Conservation (phyloP, 2,113 vertebrate species). For the Xenopus tropicalis region DNA sequence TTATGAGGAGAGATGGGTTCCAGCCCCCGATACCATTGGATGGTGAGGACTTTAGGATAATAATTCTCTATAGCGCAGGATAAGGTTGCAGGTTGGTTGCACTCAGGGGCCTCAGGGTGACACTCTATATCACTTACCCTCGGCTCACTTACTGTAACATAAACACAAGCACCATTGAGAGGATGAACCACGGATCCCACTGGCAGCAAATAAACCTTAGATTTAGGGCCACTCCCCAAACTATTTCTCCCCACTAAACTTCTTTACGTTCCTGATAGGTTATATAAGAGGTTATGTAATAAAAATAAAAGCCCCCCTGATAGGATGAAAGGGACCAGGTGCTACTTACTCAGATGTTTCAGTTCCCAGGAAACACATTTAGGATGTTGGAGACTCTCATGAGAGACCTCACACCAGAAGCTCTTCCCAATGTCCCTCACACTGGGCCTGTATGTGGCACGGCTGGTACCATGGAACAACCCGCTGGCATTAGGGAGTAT, state of each 20-base stretch:
- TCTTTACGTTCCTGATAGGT: too few relatives aligned
- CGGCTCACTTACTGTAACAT: slow-evolving; percentile 29
- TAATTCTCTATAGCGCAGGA: slow-evolving; percentile 17
- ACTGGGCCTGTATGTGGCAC: not conserved
- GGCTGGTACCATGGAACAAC: slow-evolving; percentile 7
- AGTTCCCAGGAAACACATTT: slow-evolving; percentile 22
- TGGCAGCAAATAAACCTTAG: too few relatives aligned
- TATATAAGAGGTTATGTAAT: too few relatives aligned
- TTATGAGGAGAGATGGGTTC: not conserved
- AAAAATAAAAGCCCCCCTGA: too few relatives aligned
- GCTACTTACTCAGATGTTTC: slow-evolving; percentile 13
- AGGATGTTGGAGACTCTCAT: not conserved
- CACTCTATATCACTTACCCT: slow-evolving; percentile 23
- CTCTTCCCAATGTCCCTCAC: slow-evolving; percentile 11
- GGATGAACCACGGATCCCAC: too few relatives aligned
- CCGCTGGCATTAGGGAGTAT: not conserved
- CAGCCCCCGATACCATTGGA: slow-evolving; percentile 32
- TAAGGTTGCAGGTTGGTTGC: slow-evolving; percentile 19
- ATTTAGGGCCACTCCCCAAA: too few relatives aligned
- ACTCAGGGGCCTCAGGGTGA: slow-evolving; percentile 16
- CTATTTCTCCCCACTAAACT: too few relatives aligned
- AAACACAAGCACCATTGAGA: not conserved
- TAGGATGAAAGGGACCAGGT: not conserved
- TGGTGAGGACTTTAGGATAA: not conserved
- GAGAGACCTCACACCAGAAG: slow-evolving; percentile 25